Conservation (phyloP, 2,797 vertebrate species). For the Enteromius unitaeniatus region DNA sequence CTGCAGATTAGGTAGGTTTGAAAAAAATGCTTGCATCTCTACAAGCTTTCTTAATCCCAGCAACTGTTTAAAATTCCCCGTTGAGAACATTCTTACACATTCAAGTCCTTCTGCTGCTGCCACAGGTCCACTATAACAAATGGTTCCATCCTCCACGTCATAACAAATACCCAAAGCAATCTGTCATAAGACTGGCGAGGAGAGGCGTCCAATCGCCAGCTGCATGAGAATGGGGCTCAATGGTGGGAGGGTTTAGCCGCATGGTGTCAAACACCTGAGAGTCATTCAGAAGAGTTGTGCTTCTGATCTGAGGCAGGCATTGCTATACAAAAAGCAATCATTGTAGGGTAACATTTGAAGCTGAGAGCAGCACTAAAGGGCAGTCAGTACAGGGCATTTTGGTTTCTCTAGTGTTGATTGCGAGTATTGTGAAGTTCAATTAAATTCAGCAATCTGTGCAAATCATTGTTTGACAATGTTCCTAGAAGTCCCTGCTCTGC, state of each 20-base stretch:
- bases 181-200: constrained; percentile 73
- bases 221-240: constrained; percentile 61
- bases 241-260: background rate
- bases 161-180: constrained; percentile 81
- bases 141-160: constrained; percentile 80
- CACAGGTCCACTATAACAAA: constrained; percentile 78
- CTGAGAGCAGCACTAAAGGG: background rate
- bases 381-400: background rate
- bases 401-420: constrained; percentile 20
- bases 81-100: constrained; percentile 76
- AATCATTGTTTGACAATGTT: background rate
- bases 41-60: constrained; percentile 34
- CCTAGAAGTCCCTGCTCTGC: background rate
- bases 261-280: constrained; percentile 17
- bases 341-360: background rate
- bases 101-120: constrained; percentile 76
- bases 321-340: constrained; percentile 26
- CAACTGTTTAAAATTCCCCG: constrained; percentile 80
- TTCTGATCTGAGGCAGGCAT: constrained; percentile 12
- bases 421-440: constrained; percentile 1
- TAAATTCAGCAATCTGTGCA: background rate
- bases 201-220: constrained; percentile 37
- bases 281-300: constrained; percentile 21
- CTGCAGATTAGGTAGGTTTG: background rate
- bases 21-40: background rate